Evolutionary conservation across 2,888 invertebrate genomes (phyloP), one percentile per base, ranked within the genome.

Genomic region (Drosophila mettleri): DNA sequence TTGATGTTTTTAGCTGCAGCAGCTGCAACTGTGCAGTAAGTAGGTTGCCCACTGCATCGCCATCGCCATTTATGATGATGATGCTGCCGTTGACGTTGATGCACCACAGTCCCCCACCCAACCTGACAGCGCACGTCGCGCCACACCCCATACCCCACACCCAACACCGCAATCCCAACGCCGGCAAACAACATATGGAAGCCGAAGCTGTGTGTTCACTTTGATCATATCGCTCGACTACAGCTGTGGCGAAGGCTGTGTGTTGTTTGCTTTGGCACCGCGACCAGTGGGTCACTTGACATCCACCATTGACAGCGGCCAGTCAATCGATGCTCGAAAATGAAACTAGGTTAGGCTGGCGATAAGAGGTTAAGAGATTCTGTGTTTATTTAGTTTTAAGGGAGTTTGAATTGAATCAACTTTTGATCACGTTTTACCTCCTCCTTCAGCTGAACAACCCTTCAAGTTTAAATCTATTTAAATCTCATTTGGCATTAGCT

Each of bases 11-110:
- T 66, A 68, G 64, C 66, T 65, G 80, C 69, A 54, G 80, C 70
- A 57, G 61, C 74, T 63, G 65, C 45, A 61, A 68, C 77, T 69
- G 74, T 53, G 64, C 73, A 58, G 65, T 70, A 86, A 86, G 71
- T 82, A 78, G 81, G 81, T 80, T 81, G 78, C 59, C 64, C 38
- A 45, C 18, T 10, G 57, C 38, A 43, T 24, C 4, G 57, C 55
- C 61, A 63, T 64, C n/a, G n/a, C n/a, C n/a, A n/a, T n/a, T n/a
- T n/a, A n/a, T n/a, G n/a, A n/a, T 63, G 66, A 71, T 71, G 80
- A 80, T 76, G 81, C 68, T 78, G 69, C 59, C 74, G 80, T 73
- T 86, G 87, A 82, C 76, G 86, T 78, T 81, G 88, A 86, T 84
- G 88, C 64, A 75, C 74, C 81, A 54, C 84, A 81, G 79, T 67